Conservation (phyloP, 2,113 vertebrate genomes). For the Ptilonorhynchus violaceus region DNA sequence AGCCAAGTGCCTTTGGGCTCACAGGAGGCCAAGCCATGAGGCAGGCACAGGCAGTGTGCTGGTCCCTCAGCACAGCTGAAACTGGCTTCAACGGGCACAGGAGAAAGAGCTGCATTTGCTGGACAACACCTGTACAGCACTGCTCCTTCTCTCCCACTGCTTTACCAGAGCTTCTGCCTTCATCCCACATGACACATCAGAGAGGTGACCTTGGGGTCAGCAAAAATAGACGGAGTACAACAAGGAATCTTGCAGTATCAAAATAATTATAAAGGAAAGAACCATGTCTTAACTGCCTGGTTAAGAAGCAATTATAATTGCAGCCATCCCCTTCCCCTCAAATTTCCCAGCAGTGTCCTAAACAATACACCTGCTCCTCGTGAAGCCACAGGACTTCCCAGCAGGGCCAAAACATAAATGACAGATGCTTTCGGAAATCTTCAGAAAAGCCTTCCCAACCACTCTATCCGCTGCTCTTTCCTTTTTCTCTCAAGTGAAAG, state of each 20-base stretch:
- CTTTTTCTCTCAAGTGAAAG: neutral
- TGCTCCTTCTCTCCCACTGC: neutral
- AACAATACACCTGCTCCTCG: neutral
- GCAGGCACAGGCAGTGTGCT: neutral
- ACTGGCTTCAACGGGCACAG: neutral
- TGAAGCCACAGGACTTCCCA: neutral
- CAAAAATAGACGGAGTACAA: neutral
- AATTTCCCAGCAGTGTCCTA: neutral
- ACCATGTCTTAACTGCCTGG: neutral
- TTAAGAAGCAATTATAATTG: neutral
- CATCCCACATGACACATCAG: neutral
- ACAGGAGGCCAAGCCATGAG: neutral
- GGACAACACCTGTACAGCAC: accelerated
- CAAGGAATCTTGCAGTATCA: neutral
- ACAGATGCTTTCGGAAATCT: neutral
- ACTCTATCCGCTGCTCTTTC: neutral
- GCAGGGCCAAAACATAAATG: neutral
- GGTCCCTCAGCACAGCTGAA: neutral
- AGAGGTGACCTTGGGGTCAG: neutral
- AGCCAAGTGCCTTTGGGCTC: neutral
- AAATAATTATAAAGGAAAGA: neutral
- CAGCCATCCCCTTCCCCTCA: neutral
- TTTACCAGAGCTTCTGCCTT: neutral
- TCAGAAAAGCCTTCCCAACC: neutral
- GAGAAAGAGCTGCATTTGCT: neutral